Conservation (phyloP, 92 coral and sea anemone genomes). For the Plumapathes pennacea region DNA sequence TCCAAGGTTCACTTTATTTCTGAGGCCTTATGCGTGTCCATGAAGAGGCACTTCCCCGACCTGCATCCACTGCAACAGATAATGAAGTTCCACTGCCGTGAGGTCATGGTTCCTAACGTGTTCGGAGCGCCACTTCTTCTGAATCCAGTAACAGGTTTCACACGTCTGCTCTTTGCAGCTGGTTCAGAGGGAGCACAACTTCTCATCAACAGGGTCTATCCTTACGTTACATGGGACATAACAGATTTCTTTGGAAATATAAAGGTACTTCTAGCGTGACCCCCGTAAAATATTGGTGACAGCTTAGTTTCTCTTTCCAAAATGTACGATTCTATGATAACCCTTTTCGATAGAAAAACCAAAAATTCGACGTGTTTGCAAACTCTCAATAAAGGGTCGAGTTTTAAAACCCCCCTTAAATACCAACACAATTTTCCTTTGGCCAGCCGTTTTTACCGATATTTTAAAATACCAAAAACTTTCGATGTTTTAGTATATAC, state of each 20-base stretch:
- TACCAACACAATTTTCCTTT: no score
- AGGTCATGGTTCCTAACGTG: constrained; percentile 31
- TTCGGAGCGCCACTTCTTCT: constrained; percentile 49
- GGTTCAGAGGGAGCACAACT: constrained; percentile 25
- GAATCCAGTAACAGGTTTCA: neutral
- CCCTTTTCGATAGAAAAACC: no score
- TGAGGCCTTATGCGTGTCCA: constrained; percentile 56
- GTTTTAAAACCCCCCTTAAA: no score
- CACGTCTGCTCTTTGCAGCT: constrained; percentile 21
- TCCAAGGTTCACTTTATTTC: constrained; percentile 49
- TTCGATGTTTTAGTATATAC: no score
- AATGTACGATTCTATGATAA: no score
- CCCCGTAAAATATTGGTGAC: no score
- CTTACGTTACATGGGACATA: constrained; percentile 25
- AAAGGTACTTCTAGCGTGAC: no score
- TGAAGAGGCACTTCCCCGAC: constrained; percentile 45
- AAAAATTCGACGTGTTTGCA: no score
- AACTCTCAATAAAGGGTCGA: no score
- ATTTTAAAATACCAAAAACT: no score
- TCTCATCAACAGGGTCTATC: constrained; percentile 21
- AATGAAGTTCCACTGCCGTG: constrained; percentile 71
- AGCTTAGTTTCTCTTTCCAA: no score
- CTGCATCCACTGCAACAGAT: constrained; percentile 60
- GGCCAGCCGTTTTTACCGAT: no score
- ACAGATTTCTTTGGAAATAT: constrained; percentile 27